Evolutionary conservation across 1,140 invertebrate genomes (phyloP), one percentile per base, ranked within the genome.

Genomic region (Plectus sambesii): DNA sequence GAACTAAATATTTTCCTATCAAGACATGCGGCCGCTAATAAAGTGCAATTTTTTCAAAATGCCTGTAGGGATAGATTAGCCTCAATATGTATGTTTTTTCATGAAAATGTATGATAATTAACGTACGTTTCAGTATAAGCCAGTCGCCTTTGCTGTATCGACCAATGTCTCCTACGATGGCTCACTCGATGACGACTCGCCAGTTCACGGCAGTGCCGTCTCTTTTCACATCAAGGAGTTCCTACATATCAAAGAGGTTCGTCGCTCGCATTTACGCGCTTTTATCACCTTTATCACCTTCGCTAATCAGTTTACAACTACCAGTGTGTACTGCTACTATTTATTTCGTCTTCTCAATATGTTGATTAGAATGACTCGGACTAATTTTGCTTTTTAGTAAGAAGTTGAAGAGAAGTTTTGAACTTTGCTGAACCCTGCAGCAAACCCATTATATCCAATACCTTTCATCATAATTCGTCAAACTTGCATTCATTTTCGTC

Each of bases 121-220:
- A n/a, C n/a, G n/a, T n/a, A n/a, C n/a, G n/a, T 52, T 66, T 48
- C 71, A 94, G 87, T 82, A 81, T 62, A 98, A 98, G 77, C 85
- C 88, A 64, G 94, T 99, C 70, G 90, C 93, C 68, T 99, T 99
- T 77, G 89, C 94, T 49, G 92, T 99, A 57, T 80, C 90, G 64
- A 98, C 94, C 53, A 99, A 99, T 75, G 89, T 99, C 58, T 83
- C 87, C 56, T 99, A 97, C 74, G 88, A 99, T 79, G 92, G 88
- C 53, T 80, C 81, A 30, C 72, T 87, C 61, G 89, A 96, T 71
- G 90, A 96, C 74, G 89, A 97, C 75, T 93, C 88, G 56, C 94
- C 94, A 38, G 88, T 97, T 22, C 90, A 93, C 70, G 90, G 90
- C 60, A 87, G 82, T 68, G 89, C 90, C 46, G 83, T 99, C 71